Conservation (phyloP, 2,888 invertebrate genomes). For the Tuta absoluta region DNA sequence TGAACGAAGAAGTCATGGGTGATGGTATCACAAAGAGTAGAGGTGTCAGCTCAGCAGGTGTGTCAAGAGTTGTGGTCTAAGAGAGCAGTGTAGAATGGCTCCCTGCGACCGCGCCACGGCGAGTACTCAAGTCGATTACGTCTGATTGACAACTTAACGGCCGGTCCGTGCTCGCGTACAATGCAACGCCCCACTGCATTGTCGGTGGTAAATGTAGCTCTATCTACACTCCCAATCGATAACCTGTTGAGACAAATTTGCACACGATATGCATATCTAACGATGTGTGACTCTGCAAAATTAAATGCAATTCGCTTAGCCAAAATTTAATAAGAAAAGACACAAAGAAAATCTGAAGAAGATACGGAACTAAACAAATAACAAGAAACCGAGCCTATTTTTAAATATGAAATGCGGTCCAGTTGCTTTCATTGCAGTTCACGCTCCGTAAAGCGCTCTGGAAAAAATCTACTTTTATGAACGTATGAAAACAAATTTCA, state of each 20-base stretch:
- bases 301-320: background rate
- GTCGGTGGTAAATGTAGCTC: background rate
- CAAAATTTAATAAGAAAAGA: background rate
- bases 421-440: conserved; percentile 51
- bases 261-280: background rate
- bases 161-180: conserved; percentile 30
- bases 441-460: conserved; percentile 53
- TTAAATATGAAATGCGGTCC: conserved; percentile 32
- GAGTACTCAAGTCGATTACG: conserved; percentile 28
- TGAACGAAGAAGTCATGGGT: conserved; percentile 35
- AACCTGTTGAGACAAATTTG: background rate
- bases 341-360: conserved; percentile 10
- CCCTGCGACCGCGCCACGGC: conserved; percentile 17
- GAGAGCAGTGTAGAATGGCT: conserved; percentile 41
- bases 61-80: conserved; percentile 37
- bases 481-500: conserved; percentile 73
- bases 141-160: conserved; percentile 66
- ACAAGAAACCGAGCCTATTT: conserved; percentile 9
- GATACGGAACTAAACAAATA: conserved; percentile 18
- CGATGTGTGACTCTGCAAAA: background rate
- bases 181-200: conserved; percentile 16
- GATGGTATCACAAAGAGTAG: conserved; percentile 66
- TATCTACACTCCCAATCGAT: conserved; percentile 6
- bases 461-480: conserved; percentile 63
- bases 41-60: conserved; percentile 74